These are phyloP conservation scores for Thyatira batis DNA, from an alignment of 2,888 invertebrate genomes.

Conservation along the genomic window DNA sequence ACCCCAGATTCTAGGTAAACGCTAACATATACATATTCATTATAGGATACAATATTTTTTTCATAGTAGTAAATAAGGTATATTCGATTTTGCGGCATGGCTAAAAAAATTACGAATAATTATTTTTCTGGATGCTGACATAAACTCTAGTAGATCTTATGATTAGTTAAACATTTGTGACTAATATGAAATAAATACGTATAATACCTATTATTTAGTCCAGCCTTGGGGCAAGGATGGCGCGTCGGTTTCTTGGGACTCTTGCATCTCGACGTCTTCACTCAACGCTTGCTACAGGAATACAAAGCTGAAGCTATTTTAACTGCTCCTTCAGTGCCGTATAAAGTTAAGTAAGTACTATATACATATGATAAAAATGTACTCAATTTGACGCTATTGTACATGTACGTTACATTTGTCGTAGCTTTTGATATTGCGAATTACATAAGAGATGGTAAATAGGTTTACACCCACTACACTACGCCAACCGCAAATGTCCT, in stretches of 20 bases:
- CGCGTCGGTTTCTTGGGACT: conserved; percentile 93
- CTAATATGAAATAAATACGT: neutral
- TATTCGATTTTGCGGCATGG: too few relatives aligned
- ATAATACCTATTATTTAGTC: conserved; percentile 80
- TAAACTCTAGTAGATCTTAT: too few relatives aligned
- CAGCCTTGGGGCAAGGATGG: conserved; percentile 95
- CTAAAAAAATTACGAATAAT: neutral
- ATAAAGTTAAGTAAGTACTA: conserved; percentile 84
- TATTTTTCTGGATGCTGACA: too few relatives aligned
- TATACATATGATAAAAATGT: too few relatives aligned
- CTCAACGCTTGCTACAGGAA: conserved; percentile 92
- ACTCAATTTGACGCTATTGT: too few relatives aligned
- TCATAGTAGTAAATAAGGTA: too few relatives aligned
- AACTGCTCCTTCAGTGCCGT: conserved; percentile 93
- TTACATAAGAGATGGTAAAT: too few relatives aligned
- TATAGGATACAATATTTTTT: neutral
- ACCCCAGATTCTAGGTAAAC: conserved; percentile 89
- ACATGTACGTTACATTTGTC: too few relatives aligned
- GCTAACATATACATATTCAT: neutral
- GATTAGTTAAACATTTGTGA: too few relatives aligned
- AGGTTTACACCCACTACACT: too few relatives aligned
- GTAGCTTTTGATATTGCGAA: too few relatives aligned
- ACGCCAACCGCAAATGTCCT: too few relatives aligned
- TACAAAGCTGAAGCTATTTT: conserved; percentile 90
- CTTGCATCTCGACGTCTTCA: conserved; percentile 94